These are phyloP conservation scores for Siniperca undulata DNA, from an alignment of 2,797 vertebrate genomes.

Conservation along the genomic window DNA sequence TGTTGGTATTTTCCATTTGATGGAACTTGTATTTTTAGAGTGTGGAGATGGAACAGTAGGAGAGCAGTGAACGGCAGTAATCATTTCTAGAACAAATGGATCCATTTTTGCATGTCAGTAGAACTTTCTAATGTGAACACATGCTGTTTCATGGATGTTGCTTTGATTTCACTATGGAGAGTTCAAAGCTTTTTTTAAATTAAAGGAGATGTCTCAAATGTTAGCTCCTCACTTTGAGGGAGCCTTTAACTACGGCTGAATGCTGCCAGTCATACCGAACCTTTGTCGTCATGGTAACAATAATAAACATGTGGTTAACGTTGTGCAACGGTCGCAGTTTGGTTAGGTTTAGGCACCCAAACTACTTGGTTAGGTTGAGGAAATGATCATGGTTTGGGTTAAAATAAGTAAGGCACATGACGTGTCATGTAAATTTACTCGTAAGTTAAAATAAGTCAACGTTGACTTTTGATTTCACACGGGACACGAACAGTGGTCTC, in stretches of 20 bases:
- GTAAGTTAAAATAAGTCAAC: too few relatives aligned
- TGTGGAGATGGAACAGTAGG: slow-evolving; percentile 33
- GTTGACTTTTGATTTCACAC: too few relatives aligned
- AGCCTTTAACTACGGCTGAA: not conserved
- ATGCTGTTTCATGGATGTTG: slow-evolving; percentile 30
- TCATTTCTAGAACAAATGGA: slow-evolving; percentile 54
- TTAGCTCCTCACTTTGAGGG: not conserved
- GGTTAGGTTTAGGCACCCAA: too few relatives aligned
- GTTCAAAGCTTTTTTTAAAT: slow-evolving; percentile 46
- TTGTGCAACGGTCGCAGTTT: too few relatives aligned
- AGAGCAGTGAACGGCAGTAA: slow-evolving; percentile 32
- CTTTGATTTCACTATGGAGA: slow-evolving; percentile 29
- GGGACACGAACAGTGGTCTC: too few relatives aligned
- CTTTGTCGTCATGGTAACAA: too few relatives aligned
- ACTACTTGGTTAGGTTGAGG: too few relatives aligned
- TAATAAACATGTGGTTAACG: too few relatives aligned
- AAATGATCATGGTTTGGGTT: too few relatives aligned
- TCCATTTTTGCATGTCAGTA: slow-evolving; percentile 30
- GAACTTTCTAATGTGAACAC: slow-evolving; percentile 40
- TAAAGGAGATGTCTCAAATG: slow-evolving; percentile 18
- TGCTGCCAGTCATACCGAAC: too few relatives aligned
- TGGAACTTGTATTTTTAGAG: slow-evolving; percentile 42
- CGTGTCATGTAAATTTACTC: too few relatives aligned
- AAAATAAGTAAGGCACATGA: too few relatives aligned
- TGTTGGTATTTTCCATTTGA: slow-evolving; percentile 51